Evolutionary conservation across 1,140 invertebrate genomes (phyloP), one percentile per base, ranked within the genome.

Genomic region (Eriosoma lanigerum): DNA sequence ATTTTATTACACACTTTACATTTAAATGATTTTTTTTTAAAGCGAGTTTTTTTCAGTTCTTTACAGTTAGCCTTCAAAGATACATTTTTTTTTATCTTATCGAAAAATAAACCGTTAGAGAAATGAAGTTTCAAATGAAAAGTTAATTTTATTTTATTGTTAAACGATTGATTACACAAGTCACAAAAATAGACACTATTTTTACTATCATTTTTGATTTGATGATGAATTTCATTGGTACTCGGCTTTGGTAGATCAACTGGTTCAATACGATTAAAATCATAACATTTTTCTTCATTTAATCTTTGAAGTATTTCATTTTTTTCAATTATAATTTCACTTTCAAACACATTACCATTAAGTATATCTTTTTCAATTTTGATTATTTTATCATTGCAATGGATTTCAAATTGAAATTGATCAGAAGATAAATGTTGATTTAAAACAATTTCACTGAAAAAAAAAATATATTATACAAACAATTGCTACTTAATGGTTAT

Each of bases 271-370:
- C 26, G 2, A 62, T 32, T 9, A 32, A 1, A 9, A 62, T 5
- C 17, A 32, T 32, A 26, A 17, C 4, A 32, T 32, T 62, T n/a
- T 62, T 62, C 29, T 62, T 62, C 6, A 9, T 62, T 19, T 9
- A 32, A 62, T 19, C 19, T 32, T 19, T 26, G 19, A 19, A 17
- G 24, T 60, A 29, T 60, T 17, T 1, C 1, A 60, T n/a, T 19
- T 32, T 62, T 62, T 17, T 62, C 60, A 62, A 62, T 32, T 10
- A 62, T 2, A n/a, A 62, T 62, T 62, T 62, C 60, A 62, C 26
- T 62, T 26, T 32, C 2, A 32, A 32, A 62, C 32, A 62, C 26
- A 32, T 17, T 32, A 19, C 32, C 17, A 19, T 8, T 26, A 62
- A 32, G 17, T 12, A 29, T 19, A 32, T 62, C 29, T 62, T 62